phyloP scores from a whole-genome alignment of 2,888 invertebrate species.

The Troides aeacus region DNA sequence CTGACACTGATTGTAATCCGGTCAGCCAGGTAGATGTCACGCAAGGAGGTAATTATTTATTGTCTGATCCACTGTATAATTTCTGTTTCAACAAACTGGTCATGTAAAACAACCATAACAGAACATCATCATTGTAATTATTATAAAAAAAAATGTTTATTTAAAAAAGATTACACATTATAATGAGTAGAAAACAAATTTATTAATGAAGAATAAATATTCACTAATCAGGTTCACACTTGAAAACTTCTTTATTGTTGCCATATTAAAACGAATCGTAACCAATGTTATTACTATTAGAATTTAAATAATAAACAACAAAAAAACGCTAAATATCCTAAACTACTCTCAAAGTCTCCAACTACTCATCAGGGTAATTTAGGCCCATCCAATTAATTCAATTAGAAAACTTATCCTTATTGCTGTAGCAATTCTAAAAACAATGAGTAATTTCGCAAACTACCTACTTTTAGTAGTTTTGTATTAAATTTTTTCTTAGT shows the following conservation, averaged over 20 bases:
- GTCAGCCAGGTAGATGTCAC: neutral
- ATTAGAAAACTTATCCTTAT: constrained; percentile 7
- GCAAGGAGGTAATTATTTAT: neutral
- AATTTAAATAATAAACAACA: too few species aligned
- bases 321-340: too few species aligned
- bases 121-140: neutral
- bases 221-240: neutral
- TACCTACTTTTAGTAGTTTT: neutral
- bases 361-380: neutral
- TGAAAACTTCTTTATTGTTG: neutral
- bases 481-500: neutral
- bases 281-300: neutral
- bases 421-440: neutral
- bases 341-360: too few species aligned
- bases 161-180: neutral
- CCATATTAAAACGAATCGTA: neutral
- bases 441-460: neutral
- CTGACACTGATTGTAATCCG: too few species aligned
- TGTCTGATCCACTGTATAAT: neutral
- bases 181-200: too few species aligned
- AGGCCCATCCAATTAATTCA: constrained; percentile 10
- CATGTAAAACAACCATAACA: constrained; percentile 1
- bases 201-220: too few species aligned
- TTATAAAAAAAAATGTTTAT: neutral
- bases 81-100: neutral